Evolutionary conservation across 2,888 invertebrate species (phyloP).

Genomic region (Microchrysa polita): DNA sequence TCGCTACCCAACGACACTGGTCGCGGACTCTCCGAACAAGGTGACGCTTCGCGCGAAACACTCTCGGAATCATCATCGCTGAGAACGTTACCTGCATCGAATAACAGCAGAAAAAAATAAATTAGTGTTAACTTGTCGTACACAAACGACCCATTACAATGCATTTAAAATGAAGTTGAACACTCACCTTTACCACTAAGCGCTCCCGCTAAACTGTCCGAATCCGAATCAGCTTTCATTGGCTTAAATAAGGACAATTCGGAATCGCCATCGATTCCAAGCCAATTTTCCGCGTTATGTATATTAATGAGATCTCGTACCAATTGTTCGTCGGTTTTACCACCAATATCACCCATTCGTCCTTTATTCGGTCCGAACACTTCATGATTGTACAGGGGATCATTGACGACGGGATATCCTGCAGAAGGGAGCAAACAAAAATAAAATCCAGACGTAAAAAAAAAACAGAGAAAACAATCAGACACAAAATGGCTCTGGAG

Average conservation of each 20-base stretch:
- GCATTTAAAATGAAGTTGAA: not conserved
- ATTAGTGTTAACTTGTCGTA: not conserved
- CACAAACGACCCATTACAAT: not conserved
- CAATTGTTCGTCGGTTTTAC: slow-evolving; percentile 88
- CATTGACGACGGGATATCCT: slow-evolving; percentile 98
- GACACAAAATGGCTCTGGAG: not conserved
- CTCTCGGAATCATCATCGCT: slow-evolving; percentile 74
- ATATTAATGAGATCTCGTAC: slow-evolving; percentile 89
- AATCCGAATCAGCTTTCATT: slow-evolving; percentile 72
- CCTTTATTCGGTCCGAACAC: slow-evolving; percentile 96
- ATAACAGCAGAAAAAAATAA: not conserved
- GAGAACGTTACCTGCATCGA: slow-evolving; percentile 54
- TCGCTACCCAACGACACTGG: slow-evolving; percentile 53
- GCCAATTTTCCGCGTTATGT: slow-evolving; percentile 94
- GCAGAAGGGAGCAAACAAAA: slow-evolving; percentile 44
- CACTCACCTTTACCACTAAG: slow-evolving; percentile 60
- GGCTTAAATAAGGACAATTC: slow-evolving; percentile 84
- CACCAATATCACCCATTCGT: slow-evolving; percentile 85
- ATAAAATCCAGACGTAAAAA: slow-evolving; percentile 48
- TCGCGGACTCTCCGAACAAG: slow-evolving; percentile 72
- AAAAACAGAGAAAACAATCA: slow-evolving; percentile 1
- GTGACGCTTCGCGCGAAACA: slow-evolving; percentile 76
- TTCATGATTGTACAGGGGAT: slow-evolving; percentile 94
- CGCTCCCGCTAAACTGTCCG: slow-evolving; percentile 63
- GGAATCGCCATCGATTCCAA: slow-evolving; percentile 89